A percentile compares a stretch with the other conserved stretches of the same genome.
phyloP scores from a whole-genome alignment of 2,888 invertebrate species.

The Seira sanloemensis region DNA sequence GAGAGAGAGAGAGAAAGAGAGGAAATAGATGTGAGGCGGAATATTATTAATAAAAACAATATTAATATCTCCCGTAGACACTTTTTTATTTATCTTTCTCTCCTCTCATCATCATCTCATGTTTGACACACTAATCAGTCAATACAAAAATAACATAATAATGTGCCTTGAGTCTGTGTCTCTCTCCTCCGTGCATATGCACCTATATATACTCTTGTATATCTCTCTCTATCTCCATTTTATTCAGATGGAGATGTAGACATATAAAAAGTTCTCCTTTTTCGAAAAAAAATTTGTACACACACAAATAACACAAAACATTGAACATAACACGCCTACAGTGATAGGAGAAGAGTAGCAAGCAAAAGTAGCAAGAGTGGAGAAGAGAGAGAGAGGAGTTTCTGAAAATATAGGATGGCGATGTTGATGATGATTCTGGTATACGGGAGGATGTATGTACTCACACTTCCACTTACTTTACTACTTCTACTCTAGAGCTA shows the following conservation, averaged over 20 bases:
- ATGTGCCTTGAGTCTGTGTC: neutral
- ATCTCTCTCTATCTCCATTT: neutral
- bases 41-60: conserved; percentile 19
- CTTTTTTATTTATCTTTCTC: conserved; percentile 5
- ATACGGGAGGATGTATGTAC: conserved; percentile 48
- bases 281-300: conserved; percentile 39
- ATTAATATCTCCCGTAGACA: conserved; percentile 9
- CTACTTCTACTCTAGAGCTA: neutral
- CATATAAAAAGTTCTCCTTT: conserved; percentile 5
- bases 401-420: neutral
- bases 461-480: conserved; percentile 43
- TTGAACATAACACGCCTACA: conserved; percentile 59
- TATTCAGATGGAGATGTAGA: neutral
- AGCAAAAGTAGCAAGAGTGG: conserved; percentile 32
- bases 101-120: conserved; percentile 35
- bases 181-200: neutral
- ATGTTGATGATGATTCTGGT: conserved; percentile 31
- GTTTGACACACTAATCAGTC: conserved; percentile 60
- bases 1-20: too few species aligned
- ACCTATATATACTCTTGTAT: conserved; percentile 13
- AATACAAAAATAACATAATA: conserved; percentile 37
- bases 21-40: neutral
- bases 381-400: conserved; percentile 10
- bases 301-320: conserved; percentile 50
- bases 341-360: conserved; percentile 45